These are phyloP conservation scores for Tachina lurida DNA, from an alignment of 2,888 invertebrate species.

Conservation along the genomic window DNA sequence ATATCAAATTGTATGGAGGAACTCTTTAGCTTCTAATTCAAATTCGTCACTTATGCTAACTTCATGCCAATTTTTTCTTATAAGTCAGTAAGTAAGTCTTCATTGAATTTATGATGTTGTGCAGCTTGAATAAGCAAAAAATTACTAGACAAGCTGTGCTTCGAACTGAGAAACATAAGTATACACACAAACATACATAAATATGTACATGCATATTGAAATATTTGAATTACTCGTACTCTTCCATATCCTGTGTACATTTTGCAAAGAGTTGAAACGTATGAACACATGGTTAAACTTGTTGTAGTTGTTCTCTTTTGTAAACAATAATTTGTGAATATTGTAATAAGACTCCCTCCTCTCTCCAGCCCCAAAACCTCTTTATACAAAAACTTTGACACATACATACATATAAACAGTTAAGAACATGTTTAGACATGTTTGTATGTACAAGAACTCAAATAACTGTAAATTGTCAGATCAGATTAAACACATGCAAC, in stretches of 20 bases:
- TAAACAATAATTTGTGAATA: constrained; percentile 37
- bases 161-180: constrained; percentile 1
- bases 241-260: not conserved
- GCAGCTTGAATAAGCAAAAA: not conserved
- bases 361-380: not conserved
- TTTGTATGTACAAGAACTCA: constrained; percentile 19
- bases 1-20: too few species aligned
- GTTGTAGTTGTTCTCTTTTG: constrained; percentile 56
- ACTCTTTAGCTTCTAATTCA: too few species aligned
- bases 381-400: constrained; percentile 33
- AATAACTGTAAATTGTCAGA: constrained; percentile 31
- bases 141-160: not conserved
- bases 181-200: not conserved
- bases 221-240: not conserved
- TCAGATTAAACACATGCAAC: constrained; percentile 14
- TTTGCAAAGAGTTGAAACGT: not conserved
- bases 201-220: not conserved
- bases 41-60: too few species aligned
- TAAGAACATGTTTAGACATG: constrained; percentile 23
- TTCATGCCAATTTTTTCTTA: too few species aligned
- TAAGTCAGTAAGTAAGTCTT: too few species aligned
- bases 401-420: not conserved
- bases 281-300: not conserved
- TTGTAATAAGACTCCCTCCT: constrained; percentile 24
- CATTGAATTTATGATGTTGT: too few species aligned